Conservation (phyloP, 1,140 invertebrate species). For the Drosophila tsacasi region DNA sequence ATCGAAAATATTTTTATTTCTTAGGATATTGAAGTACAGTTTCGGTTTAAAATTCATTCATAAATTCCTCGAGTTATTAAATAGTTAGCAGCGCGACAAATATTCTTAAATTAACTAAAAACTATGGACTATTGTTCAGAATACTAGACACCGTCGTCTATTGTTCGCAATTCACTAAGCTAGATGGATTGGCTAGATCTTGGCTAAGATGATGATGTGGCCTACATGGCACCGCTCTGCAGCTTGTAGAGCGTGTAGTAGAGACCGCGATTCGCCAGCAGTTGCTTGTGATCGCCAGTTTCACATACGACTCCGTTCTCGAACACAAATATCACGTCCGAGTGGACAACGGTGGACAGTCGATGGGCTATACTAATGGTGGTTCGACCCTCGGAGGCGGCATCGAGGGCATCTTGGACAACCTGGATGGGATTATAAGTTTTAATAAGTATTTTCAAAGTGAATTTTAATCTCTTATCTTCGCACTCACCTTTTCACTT, state of each 20-base stretch:
- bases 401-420: constrained; percentile 90
- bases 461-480: fast-evolving
- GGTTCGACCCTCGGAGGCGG: constrained; percentile 89
- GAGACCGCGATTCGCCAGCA: constrained; percentile 88
- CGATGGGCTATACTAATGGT: constrained; percentile 92
- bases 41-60: constrained; percentile 4
- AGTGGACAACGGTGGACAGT: constrained; percentile 90
- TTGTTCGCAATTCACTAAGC: constrained; percentile 64
- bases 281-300: constrained; percentile 89
- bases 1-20: constrained; percentile 14
- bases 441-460: background rate
- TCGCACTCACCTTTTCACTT: constrained; percentile 88
- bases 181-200: constrained; percentile 34
- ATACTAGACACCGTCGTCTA: constrained; percentile 47
- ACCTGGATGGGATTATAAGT: constrained; percentile 84
- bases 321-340: constrained; percentile 88
- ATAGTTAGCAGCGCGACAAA: constrained; percentile 24
- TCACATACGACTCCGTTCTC: constrained; percentile 90
- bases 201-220: background rate
- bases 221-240: constrained; percentile 84
- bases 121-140: constrained; percentile 42
- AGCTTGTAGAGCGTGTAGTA: constrained; percentile 90
- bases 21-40: constrained; percentile 8
- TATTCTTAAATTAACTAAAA: constrained; percentile 33
- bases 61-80: constrained; percentile 33